phyloP scores from a whole-genome alignment of 2,797 vertebrate genomes.

The Malurus leucopterus region DNA sequence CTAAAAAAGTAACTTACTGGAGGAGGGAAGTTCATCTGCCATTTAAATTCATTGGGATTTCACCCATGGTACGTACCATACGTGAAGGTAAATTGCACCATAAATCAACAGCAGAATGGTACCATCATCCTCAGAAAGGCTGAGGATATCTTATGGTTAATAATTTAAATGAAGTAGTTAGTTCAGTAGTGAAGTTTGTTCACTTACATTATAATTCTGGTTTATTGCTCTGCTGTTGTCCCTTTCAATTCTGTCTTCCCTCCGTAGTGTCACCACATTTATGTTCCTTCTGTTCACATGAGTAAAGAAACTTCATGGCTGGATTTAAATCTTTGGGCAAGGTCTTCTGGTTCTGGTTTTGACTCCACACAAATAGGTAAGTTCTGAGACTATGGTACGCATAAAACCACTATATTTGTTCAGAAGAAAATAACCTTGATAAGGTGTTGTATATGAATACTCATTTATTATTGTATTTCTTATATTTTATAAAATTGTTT shows the following conservation, averaged over 20 bases:
- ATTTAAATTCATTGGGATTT: not conserved
- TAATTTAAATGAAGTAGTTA: not conserved
- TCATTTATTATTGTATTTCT: not conserved
- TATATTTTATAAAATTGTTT: not conserved
- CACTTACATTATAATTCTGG: not conserved
- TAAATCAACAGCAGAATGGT: not conserved
- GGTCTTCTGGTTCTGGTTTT: not conserved
- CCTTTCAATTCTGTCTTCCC: not conserved
- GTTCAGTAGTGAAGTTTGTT: not conserved
- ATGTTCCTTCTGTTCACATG: not conserved
- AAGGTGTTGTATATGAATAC: not conserved
- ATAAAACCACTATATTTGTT: not conserved
- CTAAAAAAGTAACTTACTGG: not conserved
- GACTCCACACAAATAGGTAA: not conserved
- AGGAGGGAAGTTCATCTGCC: not conserved
- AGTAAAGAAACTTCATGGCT: not conserved
- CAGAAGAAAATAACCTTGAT: not conserved
- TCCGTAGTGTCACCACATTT: not conserved
- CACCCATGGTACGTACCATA: not conserved
- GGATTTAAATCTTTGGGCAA: not conserved
- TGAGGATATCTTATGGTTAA: not conserved
- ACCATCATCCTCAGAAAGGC: not conserved
- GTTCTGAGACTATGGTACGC: not conserved
- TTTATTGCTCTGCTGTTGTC: not conserved
- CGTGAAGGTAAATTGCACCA: not conserved